Evolutionary conservation across 2,888 invertebrate genomes (phyloP), one percentile per base, ranked within the genome.

Genomic region (Cryptocheilus praepositus): DNA sequence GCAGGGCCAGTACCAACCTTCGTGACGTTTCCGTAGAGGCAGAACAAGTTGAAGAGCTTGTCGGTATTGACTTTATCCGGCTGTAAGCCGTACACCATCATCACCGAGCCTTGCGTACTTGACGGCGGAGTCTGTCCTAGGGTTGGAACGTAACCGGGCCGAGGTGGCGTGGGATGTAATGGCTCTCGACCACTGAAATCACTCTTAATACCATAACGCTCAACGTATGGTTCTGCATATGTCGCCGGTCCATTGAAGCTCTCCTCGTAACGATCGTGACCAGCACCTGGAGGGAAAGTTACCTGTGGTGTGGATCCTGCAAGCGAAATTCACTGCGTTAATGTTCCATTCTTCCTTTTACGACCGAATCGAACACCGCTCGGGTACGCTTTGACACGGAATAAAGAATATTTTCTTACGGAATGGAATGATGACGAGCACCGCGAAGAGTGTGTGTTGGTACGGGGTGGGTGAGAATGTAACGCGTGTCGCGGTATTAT

Each of bases 21-120:
- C 83, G 97, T 95, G 77, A 99, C 98, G 89, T 99, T 99, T 82
- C 99, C 99, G 89, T 99, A 99, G 74, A 99, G 93, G 90, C 99
- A 99, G 91, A 99, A 96, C 83, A 99, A 91, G 91, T 99, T 99
- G 93, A 99, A 99, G 71, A 99, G 92, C 85, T 95, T 93, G 87
- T 98, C 98, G 74, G 97, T 96, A 90, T 98, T 99, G 88, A 98
- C 95, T 83, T 96, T 96, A 83, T 96, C 94, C 63, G 95, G 94
- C 89, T 98, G 96, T 74, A 99, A 92, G 2, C 98, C 98, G 90
- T 99, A 99, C 65, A 99, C 97, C 98, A 99, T 98, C 92, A 98
- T 95, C 71, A 99, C 98, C 58, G 96, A 95, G 59, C 96, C 96
- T 86, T 96, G 94, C 85, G 85, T 84, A 65, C 86, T 85, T 28